Evolutionary conservation across 2,888 invertebrate species (phyloP), one percentile per base, ranked within the genome.

Genomic region (Cloeon dipterum): DNA sequence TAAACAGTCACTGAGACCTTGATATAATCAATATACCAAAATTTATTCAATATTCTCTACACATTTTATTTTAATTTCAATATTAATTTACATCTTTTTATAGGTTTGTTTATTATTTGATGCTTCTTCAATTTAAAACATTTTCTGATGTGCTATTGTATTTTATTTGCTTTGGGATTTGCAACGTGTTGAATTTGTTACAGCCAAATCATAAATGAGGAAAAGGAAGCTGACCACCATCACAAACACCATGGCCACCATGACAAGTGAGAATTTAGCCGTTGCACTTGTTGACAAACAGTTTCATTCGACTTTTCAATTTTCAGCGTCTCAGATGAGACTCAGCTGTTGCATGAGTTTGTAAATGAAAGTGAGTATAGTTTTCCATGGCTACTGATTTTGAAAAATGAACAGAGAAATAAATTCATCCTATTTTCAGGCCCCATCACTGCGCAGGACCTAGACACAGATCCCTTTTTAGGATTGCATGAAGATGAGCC

Each of bases 401-500:
- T 4, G 7, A 11, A 16, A n/a, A 5, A 18, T 20, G 20, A 3
- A 3, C 17, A 23, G n/a, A 17, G 33, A 18, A 14, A 3, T 7
- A 2, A n/a, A n/a, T 29, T 14, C 14, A 18, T 8, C 21, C 8
- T 14, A 4, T 8, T 5, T 5, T 21, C 37, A 59, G 61, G 43
- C 26, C 72, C 68, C 35, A 62, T 83, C 35, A 77, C 74, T 1
- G 68, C 77, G 0, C 70, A 72, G 32, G 79, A 83, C 50, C 62
- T 88, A 33, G 85, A 85, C 34, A 74, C 81, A 4, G 86, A 91
- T 54, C 74, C 81, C 0, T 65, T 66, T 36, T 59, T 91, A 38
- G 81, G 82, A 5, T 62, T 93, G 29, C 77, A 76, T 5, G 73
- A 77, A 26, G 68, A 70, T 17, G 93, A 94, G 52, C 78, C 86